Evolutionary conservation across 2,113 vertebrate species (phyloP).

Genomic region (Aspiorhynchus laticeps): DNA sequence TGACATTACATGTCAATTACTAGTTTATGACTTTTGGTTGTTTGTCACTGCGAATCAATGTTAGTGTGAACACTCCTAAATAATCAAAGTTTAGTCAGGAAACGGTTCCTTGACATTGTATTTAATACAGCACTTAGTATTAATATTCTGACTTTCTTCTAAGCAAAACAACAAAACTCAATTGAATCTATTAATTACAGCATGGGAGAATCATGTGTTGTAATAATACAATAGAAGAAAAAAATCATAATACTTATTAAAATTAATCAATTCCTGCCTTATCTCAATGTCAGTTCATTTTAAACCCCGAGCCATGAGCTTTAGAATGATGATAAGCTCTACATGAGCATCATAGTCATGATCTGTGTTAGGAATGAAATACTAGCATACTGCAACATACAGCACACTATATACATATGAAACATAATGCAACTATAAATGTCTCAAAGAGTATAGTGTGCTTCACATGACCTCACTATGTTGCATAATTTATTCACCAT

Average conservation of each 20-base stretch:
- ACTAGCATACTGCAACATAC: neutral
- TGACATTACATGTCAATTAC: neutral
- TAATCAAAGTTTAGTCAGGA: neutral
- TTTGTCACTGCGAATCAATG: neutral
- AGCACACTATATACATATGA: neutral
- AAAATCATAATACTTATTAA: neutral
- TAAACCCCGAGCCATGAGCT: neutral
- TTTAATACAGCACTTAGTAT: neutral
- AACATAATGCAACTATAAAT: neutral
- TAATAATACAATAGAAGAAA: neutral
- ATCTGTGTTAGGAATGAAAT: neutral
- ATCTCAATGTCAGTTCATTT: neutral
- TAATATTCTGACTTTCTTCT: neutral
- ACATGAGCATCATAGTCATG: neutral
- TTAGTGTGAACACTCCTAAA: neutral
- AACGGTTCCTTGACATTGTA: neutral
- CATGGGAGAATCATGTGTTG: neutral
- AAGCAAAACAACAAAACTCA: neutral
- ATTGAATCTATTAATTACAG: neutral
- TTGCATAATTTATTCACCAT: no score
- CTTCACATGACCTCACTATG: no score
- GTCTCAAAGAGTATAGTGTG: no score
- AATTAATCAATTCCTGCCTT: neutral
- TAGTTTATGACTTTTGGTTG: neutral
- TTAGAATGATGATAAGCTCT: neutral